Percentiles rank a stretch among this genome's conserved stretches.
Conservation (phyloP, 1,140 invertebrate species). For the Drosophila sucinea region DNA sequence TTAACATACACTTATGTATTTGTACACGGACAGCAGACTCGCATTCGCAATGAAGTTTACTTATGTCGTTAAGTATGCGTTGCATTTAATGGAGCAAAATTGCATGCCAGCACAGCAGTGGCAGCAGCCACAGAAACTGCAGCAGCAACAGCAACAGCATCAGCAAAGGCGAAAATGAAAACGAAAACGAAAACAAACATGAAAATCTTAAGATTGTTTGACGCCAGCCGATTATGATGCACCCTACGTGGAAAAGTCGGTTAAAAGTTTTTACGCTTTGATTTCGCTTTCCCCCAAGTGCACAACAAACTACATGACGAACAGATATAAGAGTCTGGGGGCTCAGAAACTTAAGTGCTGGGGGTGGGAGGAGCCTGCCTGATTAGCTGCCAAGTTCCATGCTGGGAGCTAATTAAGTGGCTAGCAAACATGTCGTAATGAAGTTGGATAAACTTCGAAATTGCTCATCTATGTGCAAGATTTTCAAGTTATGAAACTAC, state of each 20-base stretch:
- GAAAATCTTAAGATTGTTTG: slow-evolving; percentile 59
- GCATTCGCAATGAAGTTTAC: slow-evolving; percentile 53
- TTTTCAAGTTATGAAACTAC: slow-evolving; percentile 13
- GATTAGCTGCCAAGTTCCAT: slow-evolving; percentile 22
- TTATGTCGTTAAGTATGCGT: slow-evolving; percentile 61
- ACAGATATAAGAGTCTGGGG: slow-evolving; percentile 8
- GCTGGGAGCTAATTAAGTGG: slow-evolving; percentile 16
- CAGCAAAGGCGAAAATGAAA: slow-evolving; percentile 17
- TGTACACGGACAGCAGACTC: slow-evolving; percentile 45
- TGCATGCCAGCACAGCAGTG: slow-evolving; percentile 37
- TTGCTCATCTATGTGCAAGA: slow-evolving; percentile 8
- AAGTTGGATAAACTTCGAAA: slow-evolving; percentile 6
- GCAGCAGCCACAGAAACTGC: not conserved
- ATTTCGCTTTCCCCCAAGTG: slow-evolving; percentile 23
- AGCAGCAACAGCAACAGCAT: not conserved
- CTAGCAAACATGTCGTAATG: slow-evolving; percentile 14
- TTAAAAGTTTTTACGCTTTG: slow-evolving; percentile 33
- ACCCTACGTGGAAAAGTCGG: slow-evolving; percentile 37
- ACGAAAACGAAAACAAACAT: slow-evolving; percentile 49
- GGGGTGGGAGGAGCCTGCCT: not conserved
- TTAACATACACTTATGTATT: slow-evolving; percentile 67
- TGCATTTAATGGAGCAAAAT: slow-evolving; percentile 63
- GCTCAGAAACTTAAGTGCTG: slow-evolving; percentile 12
- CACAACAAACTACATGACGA: slow-evolving; percentile 49
- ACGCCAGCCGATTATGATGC: slow-evolving; percentile 57